Evolutionary conservation across 92 coral and sea anemone species (phyloP), one percentile per base, ranked within the genome.

Genomic region (Palythoa heliodiscus): DNA sequence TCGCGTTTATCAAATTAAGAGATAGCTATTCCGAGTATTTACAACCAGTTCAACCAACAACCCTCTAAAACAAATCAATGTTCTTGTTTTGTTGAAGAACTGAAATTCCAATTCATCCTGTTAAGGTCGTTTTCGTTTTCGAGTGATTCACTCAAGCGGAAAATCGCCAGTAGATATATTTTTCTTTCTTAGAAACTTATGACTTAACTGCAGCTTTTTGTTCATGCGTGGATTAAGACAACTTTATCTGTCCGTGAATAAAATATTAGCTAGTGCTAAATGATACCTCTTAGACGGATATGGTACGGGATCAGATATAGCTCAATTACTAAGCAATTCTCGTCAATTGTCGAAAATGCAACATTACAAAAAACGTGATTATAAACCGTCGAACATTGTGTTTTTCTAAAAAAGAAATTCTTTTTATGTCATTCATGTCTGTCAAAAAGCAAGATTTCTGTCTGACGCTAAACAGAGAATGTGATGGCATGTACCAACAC

Each of bases 141-240:
- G 57, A 53, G 60, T 66, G 73, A 70, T 25, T 43, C 25, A 22
- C 74, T 23, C 17, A 66, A 66, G 24, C 4, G 14, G 14, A 43
- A 7, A 61, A 8, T 48, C 29, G 20, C 47, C 8, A 12, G 39
- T 53, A 22, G 50, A 80, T 12, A 13, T 47, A 16, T 22, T 43
- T 29, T 12, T 16, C 8, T 23, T 39, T 4, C 11, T 40, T 5
- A 66, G 1, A n/a, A 15, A 25, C 60, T 22, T 47, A 38, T 22
- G 40, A 50, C 13, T 43, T 24, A 15, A 64, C 17, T 78, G 84
- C 84, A 80, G 84, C 61, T 64, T 80, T 77, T 77, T 54, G 25
- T 60, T 23, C 37, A 16, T 4, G 8, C 84, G 40, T n/a, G 43
- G 73, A 64, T 22, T 39, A 39, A 67, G 13, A 29, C 24, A 13